These are phyloP conservation scores for Limnephilus auricula DNA, from an alignment of 2,888 invertebrate species.

Conservation along the genomic window DNA sequence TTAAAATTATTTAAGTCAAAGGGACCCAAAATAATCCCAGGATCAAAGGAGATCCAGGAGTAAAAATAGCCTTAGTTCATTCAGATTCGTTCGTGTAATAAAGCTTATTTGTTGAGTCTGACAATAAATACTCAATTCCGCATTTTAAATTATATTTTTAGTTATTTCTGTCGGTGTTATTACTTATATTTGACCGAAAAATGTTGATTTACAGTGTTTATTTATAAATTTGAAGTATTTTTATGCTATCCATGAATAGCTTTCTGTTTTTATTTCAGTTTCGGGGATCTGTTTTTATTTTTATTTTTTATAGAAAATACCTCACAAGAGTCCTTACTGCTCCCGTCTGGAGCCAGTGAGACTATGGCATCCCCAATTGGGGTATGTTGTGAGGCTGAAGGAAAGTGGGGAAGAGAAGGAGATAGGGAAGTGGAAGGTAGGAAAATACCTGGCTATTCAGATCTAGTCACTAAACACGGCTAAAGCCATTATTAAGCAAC, in stretches of 20 bases:
- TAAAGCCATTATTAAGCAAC: no score
- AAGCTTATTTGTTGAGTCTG: background rate
- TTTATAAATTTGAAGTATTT: background rate
- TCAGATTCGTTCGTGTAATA: background rate
- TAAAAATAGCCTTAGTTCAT: background rate
- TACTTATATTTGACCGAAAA: background rate
- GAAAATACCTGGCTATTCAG: no score
- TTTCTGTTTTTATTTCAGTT: background rate
- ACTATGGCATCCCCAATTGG: no score
- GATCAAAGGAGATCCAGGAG: background rate
- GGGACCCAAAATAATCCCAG: background rate
- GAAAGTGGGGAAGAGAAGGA: no score
- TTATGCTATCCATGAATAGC: background rate
- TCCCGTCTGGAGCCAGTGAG: no score
- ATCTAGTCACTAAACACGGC: no score
- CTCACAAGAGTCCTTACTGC: no score
- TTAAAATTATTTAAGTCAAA: slow-evolving; percentile 35
- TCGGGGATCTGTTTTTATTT: background rate
- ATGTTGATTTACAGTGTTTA: background rate
- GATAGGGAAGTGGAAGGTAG: no score
- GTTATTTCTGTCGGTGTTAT: background rate
- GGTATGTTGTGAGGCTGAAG: no score
- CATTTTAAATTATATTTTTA: background rate
- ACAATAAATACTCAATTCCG: background rate
- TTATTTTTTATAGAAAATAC: no score